Conservation (phyloP, 2,113 vertebrate species). For the Istiophorus platypterus region DNA sequence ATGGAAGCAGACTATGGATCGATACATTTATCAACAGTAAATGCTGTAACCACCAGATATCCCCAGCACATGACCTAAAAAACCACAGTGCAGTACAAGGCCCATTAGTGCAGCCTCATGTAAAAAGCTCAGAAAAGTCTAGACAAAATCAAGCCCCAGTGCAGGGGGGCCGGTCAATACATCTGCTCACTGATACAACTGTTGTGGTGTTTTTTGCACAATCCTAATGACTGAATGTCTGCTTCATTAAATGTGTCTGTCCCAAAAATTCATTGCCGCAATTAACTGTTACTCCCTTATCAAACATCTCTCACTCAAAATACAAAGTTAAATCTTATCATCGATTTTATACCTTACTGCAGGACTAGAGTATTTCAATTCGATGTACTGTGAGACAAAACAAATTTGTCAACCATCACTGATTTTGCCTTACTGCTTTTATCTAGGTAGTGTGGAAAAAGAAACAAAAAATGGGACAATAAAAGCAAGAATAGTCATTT, state of each 20-base stretch:
- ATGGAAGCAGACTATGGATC: neutral
- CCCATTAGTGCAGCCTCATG: slow-evolving; percentile 19
- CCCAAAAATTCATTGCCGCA: too few relatives aligned
- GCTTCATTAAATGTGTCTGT: neutral
- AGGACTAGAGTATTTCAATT: neutral
- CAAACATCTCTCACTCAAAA: neutral
- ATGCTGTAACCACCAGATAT: neutral
- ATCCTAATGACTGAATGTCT: neutral
- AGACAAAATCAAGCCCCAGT: slow-evolving; percentile 10
- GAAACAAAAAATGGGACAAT: neutral
- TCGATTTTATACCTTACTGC: neutral
- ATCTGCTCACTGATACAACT: neutral
- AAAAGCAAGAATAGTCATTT: neutral
- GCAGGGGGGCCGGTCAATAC: neutral
- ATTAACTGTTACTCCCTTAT: too few relatives aligned
- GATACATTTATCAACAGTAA: neutral
- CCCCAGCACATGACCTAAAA: neutral
- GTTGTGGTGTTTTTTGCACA: neutral
- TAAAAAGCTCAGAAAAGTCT: slow-evolving; percentile 10
- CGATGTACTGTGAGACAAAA: neutral
- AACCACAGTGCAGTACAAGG: neutral
- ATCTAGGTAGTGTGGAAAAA: neutral
- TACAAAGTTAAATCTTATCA: neutral
- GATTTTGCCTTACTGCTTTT: neutral
- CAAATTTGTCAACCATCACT: neutral